Conservation (phyloP, 2,113 vertebrate species). For the Paraplagusia blochii region DNA sequence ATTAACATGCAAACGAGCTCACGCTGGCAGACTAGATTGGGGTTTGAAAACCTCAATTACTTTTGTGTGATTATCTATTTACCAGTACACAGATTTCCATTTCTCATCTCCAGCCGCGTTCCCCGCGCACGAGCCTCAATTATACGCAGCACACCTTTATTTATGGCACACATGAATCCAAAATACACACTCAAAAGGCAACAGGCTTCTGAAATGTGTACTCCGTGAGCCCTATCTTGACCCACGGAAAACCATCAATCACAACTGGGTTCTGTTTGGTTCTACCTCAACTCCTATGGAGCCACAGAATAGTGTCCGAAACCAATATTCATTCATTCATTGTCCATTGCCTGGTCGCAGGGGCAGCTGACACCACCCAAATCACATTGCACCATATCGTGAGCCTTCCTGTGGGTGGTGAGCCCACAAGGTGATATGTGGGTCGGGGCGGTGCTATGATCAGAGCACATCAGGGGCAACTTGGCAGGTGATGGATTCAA, state of each 20-base stretch:
- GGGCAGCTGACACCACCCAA: too few relatives aligned
- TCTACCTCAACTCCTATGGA: constrained; percentile 64
- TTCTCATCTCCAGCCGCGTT: constrained; percentile 89
- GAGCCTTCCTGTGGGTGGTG: too few relatives aligned
- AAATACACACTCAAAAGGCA: constrained; percentile 51
- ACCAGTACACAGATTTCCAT: constrained; percentile 99
- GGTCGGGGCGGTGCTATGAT: too few relatives aligned
- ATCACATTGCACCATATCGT: too few relatives aligned
- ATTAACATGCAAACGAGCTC: constrained; percentile 99
- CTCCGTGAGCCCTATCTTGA: constrained; percentile 63
- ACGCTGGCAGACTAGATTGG: constrained; percentile 99
- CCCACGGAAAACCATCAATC: constrained; percentile 49
- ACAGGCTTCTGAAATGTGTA: constrained; percentile 53
- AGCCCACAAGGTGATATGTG: too few relatives aligned
- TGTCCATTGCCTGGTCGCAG: too few relatives aligned
- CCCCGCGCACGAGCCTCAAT: constrained; percentile 82
- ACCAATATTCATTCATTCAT: too few relatives aligned
- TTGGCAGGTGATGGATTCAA: too few relatives aligned
- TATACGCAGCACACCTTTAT: constrained; percentile 76
- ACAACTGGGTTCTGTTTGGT: constrained; percentile 62
- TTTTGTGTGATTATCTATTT: constrained; percentile 99
- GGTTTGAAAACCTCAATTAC: constrained; percentile 99
- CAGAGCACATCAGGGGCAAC: too few relatives aligned
- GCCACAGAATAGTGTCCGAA: constrained; percentile 80
- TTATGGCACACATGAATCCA: constrained; percentile 66